A percentile compares a stretch with the other conserved stretches of the same genome.
These are phyloP conservation scores for Candidula unifasciata DNA, from an alignment of 2,888 invertebrate species.

Conservation along the genomic window DNA sequence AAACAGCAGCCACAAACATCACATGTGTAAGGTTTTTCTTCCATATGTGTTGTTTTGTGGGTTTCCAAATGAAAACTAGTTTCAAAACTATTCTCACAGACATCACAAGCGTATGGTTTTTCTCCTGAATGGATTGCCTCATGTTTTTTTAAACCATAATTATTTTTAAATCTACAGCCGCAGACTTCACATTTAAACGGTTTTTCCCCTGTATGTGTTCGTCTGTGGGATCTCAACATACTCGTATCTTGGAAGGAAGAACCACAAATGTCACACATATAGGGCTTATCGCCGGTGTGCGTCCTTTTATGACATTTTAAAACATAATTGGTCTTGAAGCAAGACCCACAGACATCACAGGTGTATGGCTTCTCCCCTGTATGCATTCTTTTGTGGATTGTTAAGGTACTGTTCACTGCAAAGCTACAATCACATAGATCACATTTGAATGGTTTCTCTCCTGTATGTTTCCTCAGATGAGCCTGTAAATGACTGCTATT, in stretches of 20 bases:
- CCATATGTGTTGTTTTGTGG: neutral
- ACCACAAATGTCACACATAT: conserved; percentile 10
- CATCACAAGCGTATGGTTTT: neutral
- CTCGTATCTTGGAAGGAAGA: neutral
- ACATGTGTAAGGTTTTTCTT: conserved; percentile 3
- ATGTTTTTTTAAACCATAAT: neutral
- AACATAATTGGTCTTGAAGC: neutral
- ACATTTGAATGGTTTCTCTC: conserved; percentile 1
- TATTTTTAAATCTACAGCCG: neutral
- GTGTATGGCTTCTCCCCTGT: neutral
- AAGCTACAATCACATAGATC: neutral
- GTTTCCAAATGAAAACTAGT: neutral
- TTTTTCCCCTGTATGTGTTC: neutral
- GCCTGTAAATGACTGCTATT: neutral
- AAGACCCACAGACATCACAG: neutral
- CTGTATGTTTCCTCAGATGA: neutral
- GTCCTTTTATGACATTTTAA: neutral
- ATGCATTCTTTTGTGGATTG: neutral
- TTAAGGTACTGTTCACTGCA: neutral
- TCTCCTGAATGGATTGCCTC: neutral
- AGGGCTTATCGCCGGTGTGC: neutral
- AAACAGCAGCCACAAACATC: neutral
- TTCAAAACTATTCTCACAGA: neutral
- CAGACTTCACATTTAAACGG: neutral
- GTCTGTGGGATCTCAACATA: neutral